Base-by-base conservation (phyloP, 2,113 vertebrate genomes). In the Phoenicopterus ruber region DNA sequence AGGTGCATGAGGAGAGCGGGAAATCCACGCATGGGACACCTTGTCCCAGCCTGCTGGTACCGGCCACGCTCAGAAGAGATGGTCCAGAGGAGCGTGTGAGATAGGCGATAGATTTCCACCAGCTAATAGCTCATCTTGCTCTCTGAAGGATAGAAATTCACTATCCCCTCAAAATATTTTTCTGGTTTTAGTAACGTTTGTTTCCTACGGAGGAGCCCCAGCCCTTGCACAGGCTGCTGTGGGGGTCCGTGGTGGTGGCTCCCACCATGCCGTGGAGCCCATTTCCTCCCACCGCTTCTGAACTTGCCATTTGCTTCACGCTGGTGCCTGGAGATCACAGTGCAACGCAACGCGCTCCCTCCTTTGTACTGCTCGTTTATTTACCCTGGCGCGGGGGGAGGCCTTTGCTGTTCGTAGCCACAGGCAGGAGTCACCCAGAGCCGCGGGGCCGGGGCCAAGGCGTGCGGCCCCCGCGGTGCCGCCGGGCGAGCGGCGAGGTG, bases 271-370 rank as follows among this genome's bases (percentile, higher is more conserved):
- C 2, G 0, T 4, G 63, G 58, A 66, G 59, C 54, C 50, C 7
- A 0, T 65, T 79, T 29, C 36, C 13, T 67, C 50, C 79, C 11
- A 17, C 9, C 1, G 0, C 32, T 49, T 34, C 78, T 19, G 13
- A 31, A 15, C 69, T 79, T 73, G 38, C 61, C 7, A 5, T 32
- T 32, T 57, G 24, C 38, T 63, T 67, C 29, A 12, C 6, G 0
- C 10, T 8, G 16, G 9, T 69, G 19, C 49, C 69, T 20, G 11
- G 84, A 42, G 29, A 32, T 54, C 25, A 1, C 32, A 69, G 66
- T 8, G 42, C 28, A 24, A 7, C 0, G 1, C 40, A n/a, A 16
- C 2, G 0, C 0, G 3, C 15, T 65, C 38, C 29, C 46, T 71
- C 22, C 52, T 71, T 59, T n/a, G 19, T 54, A 5, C 69, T 17